Conservation (phyloP, 2,113 vertebrate genomes). For the Carassius gibelio region DNA sequence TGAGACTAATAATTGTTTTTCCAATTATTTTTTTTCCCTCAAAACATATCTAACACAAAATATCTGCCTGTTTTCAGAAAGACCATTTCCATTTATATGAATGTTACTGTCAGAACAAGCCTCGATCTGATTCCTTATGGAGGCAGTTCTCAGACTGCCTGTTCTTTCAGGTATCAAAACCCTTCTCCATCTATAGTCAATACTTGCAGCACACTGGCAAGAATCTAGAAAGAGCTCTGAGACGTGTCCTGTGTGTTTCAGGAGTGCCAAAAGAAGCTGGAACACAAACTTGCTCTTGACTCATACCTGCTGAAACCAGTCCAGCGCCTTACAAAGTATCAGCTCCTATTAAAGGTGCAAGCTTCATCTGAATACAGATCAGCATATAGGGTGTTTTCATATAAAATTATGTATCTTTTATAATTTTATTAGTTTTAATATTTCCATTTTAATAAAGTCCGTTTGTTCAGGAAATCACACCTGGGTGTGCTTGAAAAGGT, state of each 20-base stretch:
- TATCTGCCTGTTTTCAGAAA: conserved; percentile 74
- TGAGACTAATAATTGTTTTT: background rate
- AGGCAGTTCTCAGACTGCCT: conserved; percentile 87
- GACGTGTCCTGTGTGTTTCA: conserved; percentile 58
- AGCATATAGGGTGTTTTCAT: background rate
- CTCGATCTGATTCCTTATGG: conserved; percentile 89
- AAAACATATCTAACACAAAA: background rate
- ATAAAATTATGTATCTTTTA: too few relatives aligned
- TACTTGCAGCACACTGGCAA: background rate
- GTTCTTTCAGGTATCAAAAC: conserved; percentile 87
- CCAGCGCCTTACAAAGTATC: conserved; percentile 95
- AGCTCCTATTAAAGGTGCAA: conserved; percentile 91
- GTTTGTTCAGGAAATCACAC: background rate
- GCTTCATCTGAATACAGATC: background rate
- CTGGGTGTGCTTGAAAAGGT: too few relatives aligned
- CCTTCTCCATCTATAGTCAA: background rate
- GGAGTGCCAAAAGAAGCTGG: conserved; percentile 93
- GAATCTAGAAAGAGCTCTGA: background rate
- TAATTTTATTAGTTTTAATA: too few relatives aligned
- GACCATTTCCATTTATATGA: conserved; percentile 96
- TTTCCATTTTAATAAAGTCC: background rate
- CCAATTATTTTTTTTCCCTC: background rate
- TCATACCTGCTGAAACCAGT: conserved; percentile 96
- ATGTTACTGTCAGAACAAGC: conserved; percentile 98
- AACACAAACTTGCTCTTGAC: conserved; percentile 92